phyloP scores from a whole-genome alignment of 2,888 invertebrate species.

The Cyrtodaria siliqua region DNA sequence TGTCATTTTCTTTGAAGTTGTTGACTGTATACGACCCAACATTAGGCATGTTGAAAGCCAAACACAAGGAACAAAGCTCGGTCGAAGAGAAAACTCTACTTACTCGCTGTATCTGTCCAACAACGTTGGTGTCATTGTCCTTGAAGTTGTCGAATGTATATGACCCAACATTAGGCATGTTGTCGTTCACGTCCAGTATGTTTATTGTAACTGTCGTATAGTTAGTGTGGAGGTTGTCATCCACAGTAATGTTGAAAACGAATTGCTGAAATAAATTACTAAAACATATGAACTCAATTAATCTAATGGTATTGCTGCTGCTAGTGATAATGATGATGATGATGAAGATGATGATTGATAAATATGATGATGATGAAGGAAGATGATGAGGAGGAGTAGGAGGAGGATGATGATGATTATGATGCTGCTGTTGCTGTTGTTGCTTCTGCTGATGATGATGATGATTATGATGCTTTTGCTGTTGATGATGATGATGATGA shows the following conservation, averaged over 20 bases:
- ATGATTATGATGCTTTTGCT: too few relatives aligned
- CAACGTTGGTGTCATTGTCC: constrained; percentile 66
- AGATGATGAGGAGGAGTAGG: neutral
- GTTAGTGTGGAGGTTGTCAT: constrained; percentile 54
- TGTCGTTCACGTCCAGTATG: constrained; percentile 82
- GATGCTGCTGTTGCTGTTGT: neutral
- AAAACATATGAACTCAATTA: too few relatives aligned
- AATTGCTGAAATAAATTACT: constrained; percentile 59
- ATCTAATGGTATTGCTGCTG: too few relatives aligned
- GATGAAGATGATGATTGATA: neutral
- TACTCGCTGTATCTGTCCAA: too few relatives aligned
- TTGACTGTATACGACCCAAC: constrained; percentile 76
- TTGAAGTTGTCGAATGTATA: constrained; percentile 71
- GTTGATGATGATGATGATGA: too few relatives aligned
- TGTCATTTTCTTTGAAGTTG: constrained; percentile 71
- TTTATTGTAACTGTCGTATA: constrained; percentile 71
- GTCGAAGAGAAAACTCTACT: too few relatives aligned
- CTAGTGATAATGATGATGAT: neutral
- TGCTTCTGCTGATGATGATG: too few relatives aligned
- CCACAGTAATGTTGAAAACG: constrained; percentile 54
- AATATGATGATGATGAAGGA: constrained; percentile 3
- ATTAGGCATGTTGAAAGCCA: constrained; percentile 76
- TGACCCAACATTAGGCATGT: constrained; percentile 77
- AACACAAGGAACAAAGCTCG: too few relatives aligned
- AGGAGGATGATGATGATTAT: neutral